These are phyloP conservation scores for Cephus rjabovi DNA, from an alignment of 2,888 invertebrate genomes.

Conservation along the genomic window DNA sequence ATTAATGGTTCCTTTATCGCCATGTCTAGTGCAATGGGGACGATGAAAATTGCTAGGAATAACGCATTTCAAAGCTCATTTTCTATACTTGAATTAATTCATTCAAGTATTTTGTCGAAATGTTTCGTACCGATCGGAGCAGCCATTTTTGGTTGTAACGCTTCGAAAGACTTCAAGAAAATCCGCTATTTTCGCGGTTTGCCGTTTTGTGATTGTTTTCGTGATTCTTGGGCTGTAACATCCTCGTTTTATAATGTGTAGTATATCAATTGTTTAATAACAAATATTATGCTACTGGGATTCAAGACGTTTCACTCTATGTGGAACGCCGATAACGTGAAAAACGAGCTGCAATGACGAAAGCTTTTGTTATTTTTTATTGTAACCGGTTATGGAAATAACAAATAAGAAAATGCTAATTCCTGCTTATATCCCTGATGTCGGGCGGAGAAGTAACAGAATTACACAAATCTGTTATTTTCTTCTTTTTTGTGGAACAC, in stretches of 20 bases:
- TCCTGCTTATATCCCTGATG: background rate
- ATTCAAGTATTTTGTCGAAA: background rate
- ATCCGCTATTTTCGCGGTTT: background rate
- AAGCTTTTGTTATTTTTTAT: background rate
- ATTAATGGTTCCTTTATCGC: background rate
- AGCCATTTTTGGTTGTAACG: background rate
- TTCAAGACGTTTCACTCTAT: background rate
- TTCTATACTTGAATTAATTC: background rate
- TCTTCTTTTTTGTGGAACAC: slow-evolving; percentile 8
- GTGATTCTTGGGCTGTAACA: background rate
- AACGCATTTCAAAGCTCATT: background rate
- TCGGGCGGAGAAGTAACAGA: background rate
- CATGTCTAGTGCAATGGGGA: background rate
- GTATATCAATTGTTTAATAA: background rate
- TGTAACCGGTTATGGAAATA: background rate
- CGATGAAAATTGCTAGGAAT: background rate
- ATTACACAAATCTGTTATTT: background rate
- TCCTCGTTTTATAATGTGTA: background rate
- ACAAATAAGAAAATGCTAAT: background rate
- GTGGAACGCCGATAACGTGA: background rate
- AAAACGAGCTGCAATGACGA: background rate
- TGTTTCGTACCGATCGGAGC: background rate
- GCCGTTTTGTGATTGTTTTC: background rate
- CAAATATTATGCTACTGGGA: background rate
- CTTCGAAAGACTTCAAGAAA: background rate